Conservation (phyloP, 1,140 invertebrate species). For the Sitobion miscanthi region DNA sequence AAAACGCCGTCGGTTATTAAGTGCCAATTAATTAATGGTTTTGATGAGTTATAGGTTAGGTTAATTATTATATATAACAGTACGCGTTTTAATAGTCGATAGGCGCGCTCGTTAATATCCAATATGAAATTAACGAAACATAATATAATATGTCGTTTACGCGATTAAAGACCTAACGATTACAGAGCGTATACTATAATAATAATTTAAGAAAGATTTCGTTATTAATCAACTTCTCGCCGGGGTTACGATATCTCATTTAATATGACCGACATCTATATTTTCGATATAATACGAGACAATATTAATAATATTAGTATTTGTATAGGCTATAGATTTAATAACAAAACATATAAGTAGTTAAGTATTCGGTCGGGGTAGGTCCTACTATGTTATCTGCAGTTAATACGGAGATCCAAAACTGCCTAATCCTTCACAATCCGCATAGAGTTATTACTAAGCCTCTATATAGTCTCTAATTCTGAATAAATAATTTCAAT, state of each 20-base stretch:
- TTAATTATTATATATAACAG: constrained; percentile 31
- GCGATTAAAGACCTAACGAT: constrained; percentile 11
- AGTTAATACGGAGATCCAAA: no score
- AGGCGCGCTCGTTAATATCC: neutral
- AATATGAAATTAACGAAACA: neutral
- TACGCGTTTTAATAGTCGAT: constrained; percentile 29
- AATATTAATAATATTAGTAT: no score
- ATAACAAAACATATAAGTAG: no score
- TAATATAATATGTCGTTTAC: neutral
- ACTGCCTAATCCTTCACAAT: neutral
- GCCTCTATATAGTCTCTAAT: neutral
- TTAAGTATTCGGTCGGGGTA: no score
- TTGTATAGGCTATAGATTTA: no score
- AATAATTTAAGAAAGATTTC: neutral
- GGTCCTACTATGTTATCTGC: no score
- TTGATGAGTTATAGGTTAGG: constrained; percentile 23
- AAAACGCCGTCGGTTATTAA: constrained; percentile 25
- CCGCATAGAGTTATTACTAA: neutral
- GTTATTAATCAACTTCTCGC: neutral
- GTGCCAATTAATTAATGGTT: constrained; percentile 38
- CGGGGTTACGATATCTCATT: neutral
- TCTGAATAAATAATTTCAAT: neutral
- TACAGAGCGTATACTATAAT: neutral
- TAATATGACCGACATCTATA: neutral
- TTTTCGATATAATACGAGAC: neutral